Conservation (phyloP, 2,888 invertebrate genomes). For the Cataglyphis livida region DNA sequence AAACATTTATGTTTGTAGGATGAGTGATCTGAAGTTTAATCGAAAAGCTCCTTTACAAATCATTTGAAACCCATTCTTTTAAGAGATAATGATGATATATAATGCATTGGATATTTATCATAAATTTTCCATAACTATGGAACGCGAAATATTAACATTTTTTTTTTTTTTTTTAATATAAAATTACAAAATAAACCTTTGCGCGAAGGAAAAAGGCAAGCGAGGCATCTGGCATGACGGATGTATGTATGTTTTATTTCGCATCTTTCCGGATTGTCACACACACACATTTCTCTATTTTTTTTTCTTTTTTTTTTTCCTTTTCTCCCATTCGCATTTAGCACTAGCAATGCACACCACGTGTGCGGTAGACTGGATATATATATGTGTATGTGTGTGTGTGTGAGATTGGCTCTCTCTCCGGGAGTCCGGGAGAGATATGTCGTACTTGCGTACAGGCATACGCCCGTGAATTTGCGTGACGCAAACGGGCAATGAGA, state of each 20-base stretch:
- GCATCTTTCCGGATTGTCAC: constrained; percentile 61
- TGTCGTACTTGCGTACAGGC: not conserved
- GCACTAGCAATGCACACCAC: constrained; percentile 45
- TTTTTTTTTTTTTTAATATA: not conserved
- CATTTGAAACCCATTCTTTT: not conserved
- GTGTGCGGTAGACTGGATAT: constrained; percentile 55
- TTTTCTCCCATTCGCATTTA: constrained; percentile 9
- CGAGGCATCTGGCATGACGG: not conserved
- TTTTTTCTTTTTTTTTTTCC: constrained; percentile 27
- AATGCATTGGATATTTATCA: no score
- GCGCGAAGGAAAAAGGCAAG: not conserved
- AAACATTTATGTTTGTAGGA: not conserved
- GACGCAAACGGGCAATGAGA: not conserved
- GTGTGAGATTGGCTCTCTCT: not conserved
- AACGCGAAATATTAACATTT: not conserved
- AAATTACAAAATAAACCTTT: not conserved
- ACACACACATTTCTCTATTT: not conserved
- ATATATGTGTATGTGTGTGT: constrained; percentile 2
- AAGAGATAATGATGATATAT: not conserved
- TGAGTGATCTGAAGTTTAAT: not conserved
- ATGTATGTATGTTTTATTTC: constrained; percentile 59
- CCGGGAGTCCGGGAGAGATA: constrained; percentile 4
- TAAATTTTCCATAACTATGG: no score
- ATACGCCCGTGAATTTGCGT: not conserved
- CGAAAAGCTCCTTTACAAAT: not conserved